Evolutionary conservation across 2,113 vertebrate species (phyloP).

Genomic region (Syngnathus typhle): DNA sequence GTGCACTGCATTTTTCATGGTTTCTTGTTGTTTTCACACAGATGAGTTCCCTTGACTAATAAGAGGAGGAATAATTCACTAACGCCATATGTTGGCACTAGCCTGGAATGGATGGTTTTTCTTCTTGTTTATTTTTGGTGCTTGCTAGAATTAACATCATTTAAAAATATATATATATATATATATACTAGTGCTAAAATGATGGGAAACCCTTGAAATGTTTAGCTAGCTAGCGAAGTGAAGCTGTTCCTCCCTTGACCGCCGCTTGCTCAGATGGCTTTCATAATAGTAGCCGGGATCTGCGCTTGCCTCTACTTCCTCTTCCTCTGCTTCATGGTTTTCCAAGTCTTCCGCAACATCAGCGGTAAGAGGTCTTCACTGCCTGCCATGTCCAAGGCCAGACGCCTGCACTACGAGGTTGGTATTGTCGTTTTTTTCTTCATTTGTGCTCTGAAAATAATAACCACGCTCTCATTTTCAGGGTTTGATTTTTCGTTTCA

Average conservation of each 20-base stretch:
- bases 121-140: background rate
- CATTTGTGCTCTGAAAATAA: background rate
- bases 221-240: no score
- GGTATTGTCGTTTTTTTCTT: background rate
- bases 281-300: constrained; percentile 94
- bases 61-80: constrained; percentile 45
- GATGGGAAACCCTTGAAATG: no score
- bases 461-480: constrained; percentile 31
- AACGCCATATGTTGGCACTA: constrained; percentile 31
- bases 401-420: constrained; percentile 92
- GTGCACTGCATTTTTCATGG: constrained; percentile 4
- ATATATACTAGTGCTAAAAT: background rate
- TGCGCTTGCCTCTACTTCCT: constrained; percentile 97
- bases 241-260: constrained; percentile 47
- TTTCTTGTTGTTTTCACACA: background rate
- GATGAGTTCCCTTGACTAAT: constrained; percentile 20
- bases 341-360: constrained; percentile 96
- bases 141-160: constrained; percentile 27
- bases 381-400: constrained; percentile 90
- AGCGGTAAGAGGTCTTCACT: constrained; percentile 87
- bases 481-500: constrained; percentile 98
- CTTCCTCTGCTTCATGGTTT: constrained; percentile 97
- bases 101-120: background rate
- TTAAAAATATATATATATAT: no score
- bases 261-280: constrained; percentile 81